Conservation (phyloP, 1,140 invertebrate genomes). For the Euborellia annulipes region DNA sequence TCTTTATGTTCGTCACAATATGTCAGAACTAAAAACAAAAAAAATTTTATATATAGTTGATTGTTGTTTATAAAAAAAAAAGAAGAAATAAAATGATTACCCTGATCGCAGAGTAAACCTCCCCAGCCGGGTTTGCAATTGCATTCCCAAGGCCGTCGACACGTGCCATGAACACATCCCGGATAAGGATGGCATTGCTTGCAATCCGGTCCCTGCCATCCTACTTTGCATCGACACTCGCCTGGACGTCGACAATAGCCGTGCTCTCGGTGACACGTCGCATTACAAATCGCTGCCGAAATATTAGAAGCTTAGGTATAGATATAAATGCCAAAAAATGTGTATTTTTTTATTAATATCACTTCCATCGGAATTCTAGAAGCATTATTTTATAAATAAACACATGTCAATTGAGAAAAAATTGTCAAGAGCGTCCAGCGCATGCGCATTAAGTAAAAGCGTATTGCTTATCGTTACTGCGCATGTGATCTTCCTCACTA, state of each 20-base stretch:
- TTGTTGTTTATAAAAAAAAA: too few relatives aligned
- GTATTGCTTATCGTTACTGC: too few relatives aligned
- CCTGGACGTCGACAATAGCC: constrained; percentile 72
- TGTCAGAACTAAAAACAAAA: constrained; percentile 42
- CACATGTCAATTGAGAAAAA: too few relatives aligned
- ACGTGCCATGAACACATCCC: constrained; percentile 68
- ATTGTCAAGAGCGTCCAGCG: too few relatives aligned
- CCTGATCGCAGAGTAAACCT: constrained; percentile 77
- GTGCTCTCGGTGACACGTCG: constrained; percentile 64
- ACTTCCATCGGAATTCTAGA: too few relatives aligned
- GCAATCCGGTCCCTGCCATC: constrained; percentile 71
- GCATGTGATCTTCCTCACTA: too few relatives aligned
- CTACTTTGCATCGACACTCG: constrained; percentile 60
- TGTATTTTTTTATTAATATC: too few relatives aligned
- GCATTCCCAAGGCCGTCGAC: constrained; percentile 77
- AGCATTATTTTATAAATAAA: too few relatives aligned
- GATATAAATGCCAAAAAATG: too few relatives aligned
- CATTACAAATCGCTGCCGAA: constrained; percentile 59
- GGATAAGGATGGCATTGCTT: constrained; percentile 70
- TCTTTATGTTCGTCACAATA: constrained; percentile 55
- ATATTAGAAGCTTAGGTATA: too few relatives aligned
- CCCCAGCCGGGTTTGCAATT: constrained; percentile 72
- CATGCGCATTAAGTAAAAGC: too few relatives aligned
- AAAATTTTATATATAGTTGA: neutral
- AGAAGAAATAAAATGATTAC: constrained; percentile 26